These are phyloP conservation scores for Serrognathus titanus DNA, from an alignment of 2,888 invertebrate species.

Conservation along the genomic window DNA sequence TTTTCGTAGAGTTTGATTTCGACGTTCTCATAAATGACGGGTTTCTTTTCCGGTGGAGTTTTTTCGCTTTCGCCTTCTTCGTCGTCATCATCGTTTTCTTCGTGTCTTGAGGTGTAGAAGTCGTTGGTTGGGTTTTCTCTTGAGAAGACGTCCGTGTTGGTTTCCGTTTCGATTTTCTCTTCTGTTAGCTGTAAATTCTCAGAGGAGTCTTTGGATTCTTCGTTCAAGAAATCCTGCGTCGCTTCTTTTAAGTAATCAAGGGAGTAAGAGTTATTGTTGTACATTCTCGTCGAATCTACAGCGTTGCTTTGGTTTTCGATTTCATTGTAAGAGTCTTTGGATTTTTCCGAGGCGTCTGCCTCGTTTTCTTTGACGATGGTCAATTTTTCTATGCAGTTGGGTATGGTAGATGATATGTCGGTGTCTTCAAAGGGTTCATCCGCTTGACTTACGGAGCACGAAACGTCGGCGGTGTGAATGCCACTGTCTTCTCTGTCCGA, in stretches of 20 bases:
- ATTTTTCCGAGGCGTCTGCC: constrained; percentile 1
- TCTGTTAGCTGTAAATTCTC: constrained; percentile 24
- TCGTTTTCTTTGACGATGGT: constrained; percentile 30
- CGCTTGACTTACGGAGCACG: constrained; percentile 69
- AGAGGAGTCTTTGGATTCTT: constrained; percentile 46
- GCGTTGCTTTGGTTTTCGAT: constrained; percentile 14
- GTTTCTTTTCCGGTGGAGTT: constrained; percentile 34
- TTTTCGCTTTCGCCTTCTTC: too few relatives aligned
- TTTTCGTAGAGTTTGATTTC: constrained; percentile 41
- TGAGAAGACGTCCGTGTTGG: not conserved
- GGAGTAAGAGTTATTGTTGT: constrained; percentile 11
- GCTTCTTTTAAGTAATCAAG: constrained; percentile 30
- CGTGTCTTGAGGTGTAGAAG: not conserved
- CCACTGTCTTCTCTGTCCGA: constrained; percentile 74
- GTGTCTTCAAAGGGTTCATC: constrained; percentile 65
- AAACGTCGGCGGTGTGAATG: constrained; percentile 75
- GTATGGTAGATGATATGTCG: constrained; percentile 39
- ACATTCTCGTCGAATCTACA: constrained; percentile 10
- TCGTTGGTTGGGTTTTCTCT: not conserved
- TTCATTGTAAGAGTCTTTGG: constrained; percentile 20
- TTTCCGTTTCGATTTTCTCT: not conserved
- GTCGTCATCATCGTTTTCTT: not conserved
- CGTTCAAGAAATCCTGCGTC: constrained; percentile 48
- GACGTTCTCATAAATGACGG: constrained; percentile 51
- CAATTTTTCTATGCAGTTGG: constrained; percentile 39